Evolutionary conservation across 2,797 vertebrate species (phyloP), one percentile per base, ranked within the genome.

Genomic region (Huso huso): DNA sequence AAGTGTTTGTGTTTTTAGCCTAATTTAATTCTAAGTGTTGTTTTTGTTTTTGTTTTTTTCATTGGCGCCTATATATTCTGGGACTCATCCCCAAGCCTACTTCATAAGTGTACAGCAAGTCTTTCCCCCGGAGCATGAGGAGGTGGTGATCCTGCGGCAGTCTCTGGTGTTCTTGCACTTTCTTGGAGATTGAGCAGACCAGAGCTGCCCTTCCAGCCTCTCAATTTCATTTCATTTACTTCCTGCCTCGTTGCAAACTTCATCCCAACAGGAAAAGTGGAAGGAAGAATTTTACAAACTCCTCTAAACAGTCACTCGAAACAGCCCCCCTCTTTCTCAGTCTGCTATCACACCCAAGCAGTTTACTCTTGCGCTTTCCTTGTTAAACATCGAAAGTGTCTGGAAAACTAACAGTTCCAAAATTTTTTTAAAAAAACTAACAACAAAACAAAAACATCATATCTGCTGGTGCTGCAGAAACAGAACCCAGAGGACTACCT

Each of bases 201-300:
- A 79, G 78, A 82, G 74, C 79, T 83, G 81, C 62, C 67, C 67
- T 68, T 37, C 82, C 82, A 82, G 73, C 73, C 81, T 77, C 76
- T 87, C 78, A 70, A 72, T 79, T 78, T 83, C 66, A 64, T 68
- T 63, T 71, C 80, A 84, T 83, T 75, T 83, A 84, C 83, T 87
- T 90, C 87, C 88, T 89, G 65, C 69, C 69, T 73, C 23, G 83
- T 79, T 81, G 76, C 84, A 78, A 78, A 76, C 73, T 83, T 74
- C 77, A 77, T 80, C 80, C 85, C 79, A 76, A 82, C 84, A 84
- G 78, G 72, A 73, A 78, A 74, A 74, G 75, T 75, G 73, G 74
- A 79, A 77, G 78, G 77, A 77, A 81, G 77, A 77, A 75, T 77
- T 73, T 72, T 61, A 78, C 73, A 76, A 78, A 75, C 70, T 74